Evolutionary conservation across 2,888 invertebrate genomes (phyloP).

Genomic region (Thysanoteuthis rhombus): DNA sequence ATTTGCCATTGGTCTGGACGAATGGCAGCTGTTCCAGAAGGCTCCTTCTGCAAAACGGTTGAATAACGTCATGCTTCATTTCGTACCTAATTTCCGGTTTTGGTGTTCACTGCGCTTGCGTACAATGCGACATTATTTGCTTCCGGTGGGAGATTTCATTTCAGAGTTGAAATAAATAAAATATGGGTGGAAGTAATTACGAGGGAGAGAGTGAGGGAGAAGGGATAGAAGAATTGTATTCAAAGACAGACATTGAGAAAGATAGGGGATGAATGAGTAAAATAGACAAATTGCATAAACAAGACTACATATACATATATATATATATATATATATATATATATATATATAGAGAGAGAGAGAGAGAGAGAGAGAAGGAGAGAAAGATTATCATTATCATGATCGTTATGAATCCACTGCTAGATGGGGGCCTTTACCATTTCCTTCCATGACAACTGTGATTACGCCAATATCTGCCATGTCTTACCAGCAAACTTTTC

Average conservation of each 20-base stretch:
- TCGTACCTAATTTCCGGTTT: neutral
- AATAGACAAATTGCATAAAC: no score
- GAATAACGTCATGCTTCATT: neutral
- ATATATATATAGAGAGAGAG: no score
- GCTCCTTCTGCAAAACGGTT: neutral
- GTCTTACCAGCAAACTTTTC: no score
- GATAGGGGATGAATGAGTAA: neutral
- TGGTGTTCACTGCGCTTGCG: conserved; percentile 12
- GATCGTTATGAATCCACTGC: no score
- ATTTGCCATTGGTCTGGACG: neutral
- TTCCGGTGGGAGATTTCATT: neutral
- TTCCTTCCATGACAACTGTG: no score
- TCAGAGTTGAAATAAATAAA: neutral
- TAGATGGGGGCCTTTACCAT: no score
- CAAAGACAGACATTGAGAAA: neutral
- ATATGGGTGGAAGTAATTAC: neutral
- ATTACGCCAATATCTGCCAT: no score
- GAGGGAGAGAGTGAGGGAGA: neutral
- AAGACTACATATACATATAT: neutral
- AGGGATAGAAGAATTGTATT: neutral
- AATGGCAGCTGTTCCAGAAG: neutral
- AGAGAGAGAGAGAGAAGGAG: no score
- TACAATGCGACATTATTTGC: neutral
- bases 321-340: neutral
- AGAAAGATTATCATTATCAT: no score